These are phyloP conservation scores for Asbolus verrucosus DNA, from an alignment of 1,140 invertebrate genomes.

Conservation along the genomic window DNA sequence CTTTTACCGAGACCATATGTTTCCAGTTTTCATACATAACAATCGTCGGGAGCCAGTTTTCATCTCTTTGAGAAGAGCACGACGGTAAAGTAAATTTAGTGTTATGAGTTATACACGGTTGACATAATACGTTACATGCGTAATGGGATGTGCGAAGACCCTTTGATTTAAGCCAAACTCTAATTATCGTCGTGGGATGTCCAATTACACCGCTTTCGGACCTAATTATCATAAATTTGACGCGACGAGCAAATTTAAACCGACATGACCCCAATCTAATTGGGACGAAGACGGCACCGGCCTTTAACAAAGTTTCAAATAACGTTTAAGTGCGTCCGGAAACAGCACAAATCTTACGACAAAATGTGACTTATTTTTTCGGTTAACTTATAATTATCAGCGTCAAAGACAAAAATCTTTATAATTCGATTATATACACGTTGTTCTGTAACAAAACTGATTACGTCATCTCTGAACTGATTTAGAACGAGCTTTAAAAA, in stretches of 20 bases:
- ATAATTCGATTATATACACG: no score
- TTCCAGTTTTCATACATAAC: constrained; percentile 17
- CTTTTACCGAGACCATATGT: constrained; percentile 20
- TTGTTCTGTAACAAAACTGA: no score
- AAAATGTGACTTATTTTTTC: no score
- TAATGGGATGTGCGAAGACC: constrained; percentile 5
- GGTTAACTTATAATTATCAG: no score
- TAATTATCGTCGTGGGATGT: constrained; percentile 8
- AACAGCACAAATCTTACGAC: no score
- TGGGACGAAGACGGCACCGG: no score
- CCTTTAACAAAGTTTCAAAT: background rate
- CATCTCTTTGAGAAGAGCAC: background rate
- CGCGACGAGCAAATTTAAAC: background rate
- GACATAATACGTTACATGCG: constrained; percentile 18
- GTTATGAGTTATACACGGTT: constrained; percentile 6
- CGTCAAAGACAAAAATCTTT: no score
- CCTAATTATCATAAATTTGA: constrained; percentile 7
- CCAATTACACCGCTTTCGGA: background rate
- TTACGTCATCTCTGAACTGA: no score
- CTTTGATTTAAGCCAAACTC: constrained; percentile 6
- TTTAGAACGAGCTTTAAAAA: no score
- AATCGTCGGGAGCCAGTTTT: background rate
- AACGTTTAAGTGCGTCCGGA: no score
- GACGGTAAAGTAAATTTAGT: constrained; percentile 1
- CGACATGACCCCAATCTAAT: background rate